Evolutionary conservation across 2,888 invertebrate species (phyloP).

Genomic region (Helicoverpa assulta): DNA sequence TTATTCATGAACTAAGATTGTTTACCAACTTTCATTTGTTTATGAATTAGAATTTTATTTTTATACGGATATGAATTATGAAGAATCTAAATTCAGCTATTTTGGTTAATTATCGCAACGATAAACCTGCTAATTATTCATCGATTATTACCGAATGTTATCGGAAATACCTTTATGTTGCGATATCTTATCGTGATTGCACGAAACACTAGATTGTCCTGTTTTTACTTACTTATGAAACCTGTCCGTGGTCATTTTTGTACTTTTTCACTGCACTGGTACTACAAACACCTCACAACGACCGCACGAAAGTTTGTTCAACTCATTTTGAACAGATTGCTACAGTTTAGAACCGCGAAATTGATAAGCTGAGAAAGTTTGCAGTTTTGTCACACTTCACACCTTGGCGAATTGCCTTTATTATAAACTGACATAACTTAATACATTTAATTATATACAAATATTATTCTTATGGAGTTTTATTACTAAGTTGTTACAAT

Average conservation of each 20-base stretch:
- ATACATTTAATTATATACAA: background rate
- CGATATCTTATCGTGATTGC: conserved; percentile 57
- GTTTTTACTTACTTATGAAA: conserved; percentile 91
- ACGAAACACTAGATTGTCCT: conserved; percentile 40
- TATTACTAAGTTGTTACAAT: background rate
- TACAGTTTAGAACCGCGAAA: conserved; percentile 78
- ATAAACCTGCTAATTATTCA: conserved; percentile 39
- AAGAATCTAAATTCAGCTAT: too few species aligned
- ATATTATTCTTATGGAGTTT: background rate
- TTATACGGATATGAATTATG: too few species aligned
- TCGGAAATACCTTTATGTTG: conserved; percentile 36
- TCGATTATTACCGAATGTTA: conserved; percentile 32
- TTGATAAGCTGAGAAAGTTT: conserved; percentile 84
- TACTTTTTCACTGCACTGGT: conserved; percentile 49
- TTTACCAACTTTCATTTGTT: conserved; percentile 19
- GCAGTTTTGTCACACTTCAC: conserved; percentile 79
- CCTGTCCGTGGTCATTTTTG: conserved; percentile 90
- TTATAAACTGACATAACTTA: conserved; percentile 15
- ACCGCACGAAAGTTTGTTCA: conserved; percentile 75
- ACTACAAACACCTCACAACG: conserved; percentile 55
- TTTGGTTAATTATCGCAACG: conserved; percentile 12
- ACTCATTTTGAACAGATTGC: conserved; percentile 82
- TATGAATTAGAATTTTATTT: conserved; percentile 3
- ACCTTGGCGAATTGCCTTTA: conserved; percentile 62
- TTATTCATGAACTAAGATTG: conserved; percentile 17